Conservation (phyloP, 2,888 invertebrate species). For the Unio delphinus region DNA sequence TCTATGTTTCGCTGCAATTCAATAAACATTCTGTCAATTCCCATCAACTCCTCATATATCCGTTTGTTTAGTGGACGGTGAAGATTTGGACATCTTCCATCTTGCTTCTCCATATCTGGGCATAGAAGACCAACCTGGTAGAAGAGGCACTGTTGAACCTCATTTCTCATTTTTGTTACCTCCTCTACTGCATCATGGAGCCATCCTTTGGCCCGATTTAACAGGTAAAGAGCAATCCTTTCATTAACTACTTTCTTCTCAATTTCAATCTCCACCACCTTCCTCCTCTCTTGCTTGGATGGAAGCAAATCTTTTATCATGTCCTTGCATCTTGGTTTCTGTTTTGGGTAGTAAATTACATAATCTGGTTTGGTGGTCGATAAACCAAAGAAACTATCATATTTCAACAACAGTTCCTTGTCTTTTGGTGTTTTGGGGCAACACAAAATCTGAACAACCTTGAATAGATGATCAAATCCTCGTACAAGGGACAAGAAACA, state of each 20-base stretch:
- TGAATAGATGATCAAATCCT: slow-evolving; percentile 36
- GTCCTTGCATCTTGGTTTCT: slow-evolving; percentile 35
- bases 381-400: slow-evolving; percentile 45
- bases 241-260: slow-evolving; percentile 10
- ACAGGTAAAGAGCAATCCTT: slow-evolving; percentile 17
- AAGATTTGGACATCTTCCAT: too few species aligned
- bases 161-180: too few species aligned
- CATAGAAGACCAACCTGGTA: too few species aligned
- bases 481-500: slow-evolving; percentile 14
- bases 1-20: slow-evolving; percentile 27
- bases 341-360: slow-evolving; percentile 31
- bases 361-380: slow-evolving; percentile 11
- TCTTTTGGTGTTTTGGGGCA: slow-evolving; percentile 16
- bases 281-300: slow-evolving; percentile 7
- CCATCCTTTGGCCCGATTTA: slow-evolving; percentile 12
- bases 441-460: slow-evolving; percentile 26
- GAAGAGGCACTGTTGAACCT: too few species aligned
- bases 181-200: too few species aligned
- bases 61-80: too few species aligned
- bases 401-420: slow-evolving; percentile 21
- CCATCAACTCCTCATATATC: too few species aligned
- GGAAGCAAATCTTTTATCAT: slow-evolving; percentile 19
- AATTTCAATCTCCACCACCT: slow-evolving; percentile 1
- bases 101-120: too few species aligned
- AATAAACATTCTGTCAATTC: slow-evolving; percentile 19